These are phyloP conservation scores for Pyrrhia umbra DNA, from an alignment of 2,888 invertebrate species.

Conservation along the genomic window DNA sequence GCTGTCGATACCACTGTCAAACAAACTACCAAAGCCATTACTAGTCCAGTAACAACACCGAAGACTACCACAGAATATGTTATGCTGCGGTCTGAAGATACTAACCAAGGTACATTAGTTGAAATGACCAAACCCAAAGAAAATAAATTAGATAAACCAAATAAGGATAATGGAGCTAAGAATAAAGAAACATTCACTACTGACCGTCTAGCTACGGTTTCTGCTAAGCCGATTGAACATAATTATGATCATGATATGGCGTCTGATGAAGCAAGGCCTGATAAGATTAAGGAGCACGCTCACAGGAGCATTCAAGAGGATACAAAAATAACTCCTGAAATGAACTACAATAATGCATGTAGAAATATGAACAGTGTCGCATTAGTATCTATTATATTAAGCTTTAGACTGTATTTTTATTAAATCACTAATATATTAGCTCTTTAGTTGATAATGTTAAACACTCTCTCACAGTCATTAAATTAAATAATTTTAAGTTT, in stretches of 20 bases:
- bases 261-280: constrained; percentile 84
- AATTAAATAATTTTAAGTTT: constrained; percentile 76
- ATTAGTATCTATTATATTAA: constrained; percentile 65
- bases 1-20: constrained; percentile 31
- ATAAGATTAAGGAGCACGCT: constrained; percentile 72
- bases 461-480: constrained; percentile 85
- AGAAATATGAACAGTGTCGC: constrained; percentile 65
- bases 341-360: constrained; percentile 64
- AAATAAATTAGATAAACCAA: constrained; percentile 38
- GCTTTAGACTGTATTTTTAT: constrained; percentile 71
- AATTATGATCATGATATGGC: constrained; percentile 81
- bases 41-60: constrained; percentile 32
- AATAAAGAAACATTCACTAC: constrained; percentile 74
- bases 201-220: constrained; percentile 82
- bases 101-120: constrained; percentile 2
- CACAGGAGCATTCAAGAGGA: constrained; percentile 78
- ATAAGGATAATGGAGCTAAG: constrained; percentile 56
- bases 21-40: constrained; percentile 38
- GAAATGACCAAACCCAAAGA: constrained; percentile 23
- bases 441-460: constrained; percentile 69
- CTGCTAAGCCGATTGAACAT: constrained; percentile 79
- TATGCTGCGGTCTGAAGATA: constrained; percentile 1
- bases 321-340: constrained; percentile 49
- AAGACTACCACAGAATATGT: constrained; percentile 33
- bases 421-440: constrained; percentile 62